Conservation (phyloP, 1,140 invertebrate genomes). For the Phymastichus coffea region DNA sequence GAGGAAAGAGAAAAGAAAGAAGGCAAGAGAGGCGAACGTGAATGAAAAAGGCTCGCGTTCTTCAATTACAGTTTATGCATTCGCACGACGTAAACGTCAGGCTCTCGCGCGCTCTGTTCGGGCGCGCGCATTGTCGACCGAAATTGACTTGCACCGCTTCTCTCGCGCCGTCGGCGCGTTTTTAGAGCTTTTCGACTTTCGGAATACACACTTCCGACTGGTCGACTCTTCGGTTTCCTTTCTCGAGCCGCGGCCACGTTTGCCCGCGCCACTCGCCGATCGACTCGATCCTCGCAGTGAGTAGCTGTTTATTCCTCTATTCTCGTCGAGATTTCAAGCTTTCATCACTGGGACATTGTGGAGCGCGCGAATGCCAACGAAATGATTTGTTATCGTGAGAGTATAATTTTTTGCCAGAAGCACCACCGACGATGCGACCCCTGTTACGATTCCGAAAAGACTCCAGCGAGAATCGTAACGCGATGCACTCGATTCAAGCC, state of each 20-base stretch:
- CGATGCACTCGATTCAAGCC: too few relatives aligned
- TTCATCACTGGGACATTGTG: too few relatives aligned
- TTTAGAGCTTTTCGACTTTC: conserved; percentile 1
- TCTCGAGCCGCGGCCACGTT: not conserved
- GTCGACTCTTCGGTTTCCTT: not conserved
- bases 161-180: conserved; percentile 9
- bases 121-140: conserved; percentile 15
- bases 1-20: conserved; percentile 9
- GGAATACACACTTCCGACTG: not conserved
- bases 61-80: conserved; percentile 30
- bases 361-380: too few relatives aligned
- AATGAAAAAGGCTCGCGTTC: conserved; percentile 22
- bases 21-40: not conserved
- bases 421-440: too few relatives aligned
- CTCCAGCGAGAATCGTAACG: too few relatives aligned
- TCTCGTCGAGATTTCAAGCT: too few relatives aligned
- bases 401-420: too few relatives aligned
- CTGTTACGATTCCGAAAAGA: too few relatives aligned
- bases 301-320: too few relatives aligned
- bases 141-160: conserved; percentile 2
- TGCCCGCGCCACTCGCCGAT: too few relatives aligned
- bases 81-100: conserved; percentile 27
- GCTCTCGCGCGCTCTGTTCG: not conserved
- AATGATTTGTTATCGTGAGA: too few relatives aligned
- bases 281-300: too few relatives aligned